Conservation (phyloP, 92 coral and sea anemone genomes). For the Micromussa lordhowensis region DNA sequence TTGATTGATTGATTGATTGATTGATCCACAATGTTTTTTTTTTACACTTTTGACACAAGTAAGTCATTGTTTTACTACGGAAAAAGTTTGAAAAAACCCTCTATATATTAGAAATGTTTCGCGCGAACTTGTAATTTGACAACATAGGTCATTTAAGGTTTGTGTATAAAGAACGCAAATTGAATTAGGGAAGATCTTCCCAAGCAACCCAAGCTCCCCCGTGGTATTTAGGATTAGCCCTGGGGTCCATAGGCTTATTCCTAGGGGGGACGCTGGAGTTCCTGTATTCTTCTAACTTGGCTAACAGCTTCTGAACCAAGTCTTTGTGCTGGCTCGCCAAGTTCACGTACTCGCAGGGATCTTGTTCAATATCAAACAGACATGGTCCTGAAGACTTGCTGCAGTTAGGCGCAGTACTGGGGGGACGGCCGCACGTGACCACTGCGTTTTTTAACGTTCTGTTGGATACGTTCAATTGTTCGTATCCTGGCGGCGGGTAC, state of each 20-base stretch:
- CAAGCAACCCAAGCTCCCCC: slow-evolving; percentile 85
- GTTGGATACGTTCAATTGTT: slow-evolving; percentile 33
- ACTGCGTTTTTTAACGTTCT: slow-evolving; percentile 74
- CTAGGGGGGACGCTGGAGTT: slow-evolving; percentile 72
- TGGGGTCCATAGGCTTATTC: slow-evolving; percentile 64
- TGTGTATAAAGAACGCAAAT: neutral
- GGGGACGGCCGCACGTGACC: slow-evolving; percentile 71
- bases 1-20: no score
- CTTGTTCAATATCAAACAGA: slow-evolving; percentile 69
- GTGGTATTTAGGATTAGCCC: slow-evolving; percentile 66
- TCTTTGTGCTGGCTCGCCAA: slow-evolving; percentile 64
- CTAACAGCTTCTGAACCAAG: slow-evolving; percentile 57
- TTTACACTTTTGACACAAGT: no score
- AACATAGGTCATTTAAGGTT: neutral
- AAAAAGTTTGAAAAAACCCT: no score
- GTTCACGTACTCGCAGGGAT: slow-evolving; percentile 86
- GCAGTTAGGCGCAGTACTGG: slow-evolving; percentile 54
- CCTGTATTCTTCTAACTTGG: slow-evolving; percentile 77
- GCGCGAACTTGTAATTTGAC: no score
- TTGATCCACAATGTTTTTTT: no score
- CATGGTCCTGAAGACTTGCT: slow-evolving; percentile 73
- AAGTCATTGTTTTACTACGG: no score
- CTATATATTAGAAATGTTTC: no score
- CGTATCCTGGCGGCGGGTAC: slow-evolving; percentile 81
- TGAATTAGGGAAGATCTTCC: slow-evolving; percentile 23